Evolutionary conservation across 2,113 vertebrate genomes (phyloP), one percentile per base, ranked within the genome.

Genomic region (Stomatorhinus ivindoensis): DNA sequence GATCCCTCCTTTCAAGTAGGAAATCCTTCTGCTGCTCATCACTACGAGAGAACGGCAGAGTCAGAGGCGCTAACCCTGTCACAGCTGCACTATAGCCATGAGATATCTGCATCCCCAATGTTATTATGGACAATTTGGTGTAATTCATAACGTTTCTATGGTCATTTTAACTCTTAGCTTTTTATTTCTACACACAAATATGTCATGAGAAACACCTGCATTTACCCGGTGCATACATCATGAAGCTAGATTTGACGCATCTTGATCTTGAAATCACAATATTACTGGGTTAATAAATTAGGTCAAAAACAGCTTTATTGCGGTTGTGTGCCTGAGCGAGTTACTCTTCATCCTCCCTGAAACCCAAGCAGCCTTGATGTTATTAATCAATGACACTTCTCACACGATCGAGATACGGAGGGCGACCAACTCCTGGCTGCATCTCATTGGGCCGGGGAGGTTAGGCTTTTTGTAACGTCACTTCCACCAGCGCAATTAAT

Each of bases 21-120:
- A 99, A 99, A 94, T 99, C 98, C 93, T 97, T 97, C 90, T 99
- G 98, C 86, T 99, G 98, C 92, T 99, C 98, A 93, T 99, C 98
- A 92, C 98, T 99, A 94, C 50, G 55, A 39, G 5, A 92, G 93
- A 94, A 8, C 91, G 46, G 95, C 61, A 94, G 27, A 93, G 39
- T 89, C 27, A 73, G 50, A 91, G 24, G 35, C 17, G 73, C 35
- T 80, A 80, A 19, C 73, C 4, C 31, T 21, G 35, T 76, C 69
- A 76, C 31, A 17, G 31, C 69, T 39, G 11, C 65, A 73, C 10
- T 15, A 35, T 3, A 73, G 65, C 69, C 31, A 5, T 17, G 13
- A 73, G 11, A 2, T 35, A 0, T 35, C 69, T 15, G 69, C 27
- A 35, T 31, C 31, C 11, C 13, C 27, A 73, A 0, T 73, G 13